phyloP scores from a whole-genome alignment of 2,113 vertebrate genomes.

The Silurus asotus region DNA sequence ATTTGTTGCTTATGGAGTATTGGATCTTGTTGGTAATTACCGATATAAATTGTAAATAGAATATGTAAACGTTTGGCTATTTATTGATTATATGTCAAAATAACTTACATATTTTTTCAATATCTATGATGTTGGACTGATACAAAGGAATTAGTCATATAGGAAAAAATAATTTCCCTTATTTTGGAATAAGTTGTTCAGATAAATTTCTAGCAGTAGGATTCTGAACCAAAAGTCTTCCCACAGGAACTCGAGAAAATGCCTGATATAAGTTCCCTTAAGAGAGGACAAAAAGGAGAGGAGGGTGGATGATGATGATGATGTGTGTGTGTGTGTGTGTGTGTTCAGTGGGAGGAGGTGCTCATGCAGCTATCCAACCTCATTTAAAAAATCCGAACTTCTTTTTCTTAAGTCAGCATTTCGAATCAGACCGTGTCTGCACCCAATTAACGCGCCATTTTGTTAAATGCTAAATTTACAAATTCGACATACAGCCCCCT shows the following conservation, averaged over 20 bases:
- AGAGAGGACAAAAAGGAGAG: constrained; percentile 3
- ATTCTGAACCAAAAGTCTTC: constrained; percentile 2
- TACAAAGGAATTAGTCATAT: background rate
- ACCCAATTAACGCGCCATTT: constrained; percentile 81
- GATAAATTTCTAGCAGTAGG: background rate
- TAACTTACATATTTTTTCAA: background rate
- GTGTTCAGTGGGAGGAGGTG: constrained; percentile 51
- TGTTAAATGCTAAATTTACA: constrained; percentile 79
- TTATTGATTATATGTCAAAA: background rate
- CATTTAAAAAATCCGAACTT: constrained; percentile 75
- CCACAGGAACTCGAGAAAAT: constrained; percentile 6
- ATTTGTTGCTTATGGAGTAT: background rate
- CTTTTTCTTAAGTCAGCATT: constrained; percentile 82
- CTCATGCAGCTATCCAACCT: constrained; percentile 70
- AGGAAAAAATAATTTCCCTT: background rate
- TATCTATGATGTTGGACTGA: background rate
- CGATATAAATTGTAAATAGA: background rate
- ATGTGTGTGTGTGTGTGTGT: constrained; percentile 62
- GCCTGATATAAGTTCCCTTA: constrained; percentile 13
- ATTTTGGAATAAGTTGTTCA: background rate
- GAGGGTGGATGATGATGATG: background rate
- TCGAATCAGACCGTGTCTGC: constrained; percentile 78
- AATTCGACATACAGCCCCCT: constrained; percentile 82
- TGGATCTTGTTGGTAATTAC: background rate
- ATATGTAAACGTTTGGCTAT: background rate